Percentiles rank a stretch among this genome's conserved stretches.
Conservation (phyloP, 2,888 invertebrate species). For the Actias luna region DNA sequence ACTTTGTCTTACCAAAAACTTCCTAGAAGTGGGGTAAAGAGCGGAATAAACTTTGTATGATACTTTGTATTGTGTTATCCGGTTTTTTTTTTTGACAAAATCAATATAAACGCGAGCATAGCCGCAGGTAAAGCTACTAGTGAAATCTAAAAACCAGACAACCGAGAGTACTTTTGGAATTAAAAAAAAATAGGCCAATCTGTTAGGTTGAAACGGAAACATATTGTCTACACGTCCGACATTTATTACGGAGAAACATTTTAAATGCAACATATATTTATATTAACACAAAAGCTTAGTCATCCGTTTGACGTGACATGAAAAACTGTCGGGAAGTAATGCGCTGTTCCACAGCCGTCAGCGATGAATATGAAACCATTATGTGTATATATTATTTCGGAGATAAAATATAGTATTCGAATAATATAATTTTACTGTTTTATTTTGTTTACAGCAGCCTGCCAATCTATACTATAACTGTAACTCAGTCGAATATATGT, state of each 20-base stretch:
- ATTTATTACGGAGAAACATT: background rate
- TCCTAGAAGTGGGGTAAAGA: too few relatives aligned
- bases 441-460: background rate
- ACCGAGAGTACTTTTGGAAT: background rate
- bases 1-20: too few relatives aligned
- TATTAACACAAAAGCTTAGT: background rate
- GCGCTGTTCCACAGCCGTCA: background rate
- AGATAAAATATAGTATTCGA: background rate
- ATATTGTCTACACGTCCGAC: background rate
- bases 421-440: background rate
- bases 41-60: too few relatives aligned
- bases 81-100: too few relatives aligned
- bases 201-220: slow-evolving; percentile 4
- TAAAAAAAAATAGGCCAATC: background rate
- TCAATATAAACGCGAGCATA: too few relatives aligned
- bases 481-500: too few relatives aligned
- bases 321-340: slow-evolving; percentile 5
- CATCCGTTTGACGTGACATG: slow-evolving; percentile 7
- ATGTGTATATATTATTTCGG: background rate
- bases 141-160: too few relatives aligned
- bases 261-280: background rate
- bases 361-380: slow-evolving; percentile 4
- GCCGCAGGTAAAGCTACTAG: too few relatives aligned
- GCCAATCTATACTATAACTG: too few relatives aligned
- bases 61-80: too few relatives aligned